A percentile compares a stretch with the other conserved stretches of the same genome.
These are phyloP conservation scores for Spea hammondii DNA, from an alignment of 2,797 vertebrate species.

Conservation along the genomic window DNA sequence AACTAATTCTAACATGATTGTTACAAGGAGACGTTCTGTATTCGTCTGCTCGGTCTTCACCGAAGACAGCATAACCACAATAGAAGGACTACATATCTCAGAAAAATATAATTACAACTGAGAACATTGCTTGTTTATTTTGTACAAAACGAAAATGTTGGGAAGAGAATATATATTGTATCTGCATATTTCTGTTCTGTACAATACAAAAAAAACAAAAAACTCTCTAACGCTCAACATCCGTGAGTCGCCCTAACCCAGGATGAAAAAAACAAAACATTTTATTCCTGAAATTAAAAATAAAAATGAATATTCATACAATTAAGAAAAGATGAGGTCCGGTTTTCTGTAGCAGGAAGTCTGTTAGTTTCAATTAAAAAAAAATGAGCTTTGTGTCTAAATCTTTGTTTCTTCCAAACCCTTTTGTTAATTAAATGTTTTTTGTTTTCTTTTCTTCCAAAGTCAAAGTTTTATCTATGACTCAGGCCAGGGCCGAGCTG, in stretches of 20 bases:
- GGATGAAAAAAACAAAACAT: conserved; percentile 26
- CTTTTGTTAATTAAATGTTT: no score
- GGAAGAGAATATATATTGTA: conserved; percentile 14
- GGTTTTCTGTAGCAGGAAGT: no score
- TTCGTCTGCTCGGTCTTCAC: background rate
- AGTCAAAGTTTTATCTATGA: no score
- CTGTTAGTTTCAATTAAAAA: no score
- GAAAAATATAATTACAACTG: conserved; percentile 26
- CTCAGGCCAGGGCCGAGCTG: no score
- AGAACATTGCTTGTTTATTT: conserved; percentile 6
- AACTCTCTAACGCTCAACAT: conserved; percentile 20
- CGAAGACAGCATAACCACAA: background rate
- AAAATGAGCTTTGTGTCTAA: no score
- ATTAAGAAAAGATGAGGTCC: no score
- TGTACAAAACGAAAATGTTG: background rate
- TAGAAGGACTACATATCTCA: background rate
- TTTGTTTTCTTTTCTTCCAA: no score
- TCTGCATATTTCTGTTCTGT: conserved; percentile 14
- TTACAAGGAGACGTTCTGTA: background rate
- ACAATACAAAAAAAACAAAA: background rate
- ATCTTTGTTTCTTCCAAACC: no score
- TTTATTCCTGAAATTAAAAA: background rate
- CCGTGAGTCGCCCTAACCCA: conserved; percentile 31
- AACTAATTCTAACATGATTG: background rate
- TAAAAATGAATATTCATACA: no score